phyloP scores from a whole-genome alignment of 2,113 vertebrate species.

The Aphelocoma coerulescens region DNA sequence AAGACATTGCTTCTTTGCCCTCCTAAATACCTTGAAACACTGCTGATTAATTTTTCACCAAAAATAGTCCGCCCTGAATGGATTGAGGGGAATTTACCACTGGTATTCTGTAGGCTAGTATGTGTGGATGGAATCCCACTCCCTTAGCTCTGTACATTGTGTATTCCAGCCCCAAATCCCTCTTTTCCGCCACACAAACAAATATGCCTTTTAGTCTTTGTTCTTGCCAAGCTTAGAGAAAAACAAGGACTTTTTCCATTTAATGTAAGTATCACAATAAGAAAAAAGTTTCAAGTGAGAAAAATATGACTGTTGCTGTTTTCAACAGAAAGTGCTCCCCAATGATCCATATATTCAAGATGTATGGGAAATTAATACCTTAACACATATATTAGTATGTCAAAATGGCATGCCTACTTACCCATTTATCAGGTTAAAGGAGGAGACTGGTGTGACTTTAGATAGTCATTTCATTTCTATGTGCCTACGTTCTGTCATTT shows the following conservation, averaged over 20 bases:
- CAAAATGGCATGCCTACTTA: conserved; percentile 49
- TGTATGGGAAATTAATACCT: conserved; percentile 57
- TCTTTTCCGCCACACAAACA: not conserved
- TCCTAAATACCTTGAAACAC: conserved; percentile 50
- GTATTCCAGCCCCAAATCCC: not conserved
- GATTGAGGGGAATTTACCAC: not conserved
- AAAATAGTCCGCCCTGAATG: not conserved
- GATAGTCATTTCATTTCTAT: conserved; percentile 57
- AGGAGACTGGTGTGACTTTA: conserved; percentile 62
- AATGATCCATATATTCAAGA: conserved; percentile 54
- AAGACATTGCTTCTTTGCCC: conserved; percentile 61
- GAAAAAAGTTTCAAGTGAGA: conserved; percentile 36
- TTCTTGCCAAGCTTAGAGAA: not conserved
- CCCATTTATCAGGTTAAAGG: conserved; percentile 59
- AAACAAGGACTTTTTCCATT: conserved; percentile 25
- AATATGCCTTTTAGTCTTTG: not conserved
- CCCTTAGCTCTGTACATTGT: not conserved
- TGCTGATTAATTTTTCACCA: not conserved
- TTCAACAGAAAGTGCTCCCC: conserved; percentile 54
- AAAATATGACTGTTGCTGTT: conserved; percentile 58
- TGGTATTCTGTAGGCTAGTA: not conserved
- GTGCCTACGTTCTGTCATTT: conserved; percentile 48
- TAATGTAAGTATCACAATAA: conserved; percentile 14
- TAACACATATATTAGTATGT: conserved; percentile 58
- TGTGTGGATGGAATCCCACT: not conserved